Conservation (phyloP, 2,797 vertebrate genomes). For the Micrastur ruficollis region DNA sequence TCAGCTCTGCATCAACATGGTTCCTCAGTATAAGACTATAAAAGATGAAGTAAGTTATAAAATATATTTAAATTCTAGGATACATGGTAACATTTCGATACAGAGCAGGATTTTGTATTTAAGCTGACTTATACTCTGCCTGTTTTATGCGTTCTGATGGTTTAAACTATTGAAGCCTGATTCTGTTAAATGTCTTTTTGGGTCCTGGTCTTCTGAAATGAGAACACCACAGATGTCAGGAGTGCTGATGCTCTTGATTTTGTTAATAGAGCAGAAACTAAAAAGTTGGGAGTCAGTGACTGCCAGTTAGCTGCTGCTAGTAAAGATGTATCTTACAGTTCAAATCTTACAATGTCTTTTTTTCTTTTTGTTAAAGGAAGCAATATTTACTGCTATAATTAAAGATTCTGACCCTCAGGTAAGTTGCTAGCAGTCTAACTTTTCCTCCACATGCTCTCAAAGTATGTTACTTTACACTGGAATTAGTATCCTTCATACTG, state of each 20-base stretch:
- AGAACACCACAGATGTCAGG: background rate
- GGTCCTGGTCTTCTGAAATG: background rate
- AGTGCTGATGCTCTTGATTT: background rate
- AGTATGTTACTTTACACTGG: fast-evolving
- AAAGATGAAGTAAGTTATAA: conserved; percentile 78
- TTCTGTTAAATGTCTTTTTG: no score
- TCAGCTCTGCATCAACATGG: conserved; percentile 74
- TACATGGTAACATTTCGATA: fast-evolving
- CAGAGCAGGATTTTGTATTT: background rate
- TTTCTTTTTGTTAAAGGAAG: conserved; percentile 69
- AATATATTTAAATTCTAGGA: background rate
- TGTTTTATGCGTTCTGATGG: background rate
- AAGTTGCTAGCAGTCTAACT: background rate
- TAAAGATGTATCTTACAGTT: background rate
- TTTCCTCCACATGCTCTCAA: background rate
- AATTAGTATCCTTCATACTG: no score
- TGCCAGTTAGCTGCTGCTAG: background rate
- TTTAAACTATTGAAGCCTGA: background rate
- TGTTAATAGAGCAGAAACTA: background rate
- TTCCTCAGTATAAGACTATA: conserved; percentile 70
- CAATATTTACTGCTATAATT: conserved; percentile 78
- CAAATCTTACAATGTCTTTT: no score
- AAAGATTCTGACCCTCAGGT: conserved; percentile 76
- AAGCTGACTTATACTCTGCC: background rate
- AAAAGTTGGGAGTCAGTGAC: background rate